Evolutionary conservation across 2,888 invertebrate genomes (phyloP), one percentile per base, ranked within the genome.

Genomic region (Caenorhabditis angaria): DNA sequence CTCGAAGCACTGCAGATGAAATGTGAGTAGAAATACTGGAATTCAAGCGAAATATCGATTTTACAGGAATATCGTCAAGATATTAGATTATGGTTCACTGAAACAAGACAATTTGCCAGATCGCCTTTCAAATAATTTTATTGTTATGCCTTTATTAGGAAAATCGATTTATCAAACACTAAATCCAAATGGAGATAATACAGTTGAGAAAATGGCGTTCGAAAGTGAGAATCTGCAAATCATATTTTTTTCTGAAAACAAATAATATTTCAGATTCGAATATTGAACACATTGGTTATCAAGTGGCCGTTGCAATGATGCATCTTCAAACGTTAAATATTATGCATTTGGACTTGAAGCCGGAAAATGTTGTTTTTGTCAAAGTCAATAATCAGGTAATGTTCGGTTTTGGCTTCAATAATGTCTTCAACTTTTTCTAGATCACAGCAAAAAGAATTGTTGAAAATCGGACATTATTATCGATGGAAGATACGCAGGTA

Each of bases 261-360:
- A 27, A 35, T 6, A 18, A 27, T 55, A 12, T 63, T 68, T 32
- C 55, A 48, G 5, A 14, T 41, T 3, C 0, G 3, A 24, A 54
- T 12, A 68, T 69, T 35, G 22, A 27, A 2, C 1, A 27, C 12
- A 50, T 64, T 18, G 56, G 63, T 3, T 20, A 18, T 10, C 63
- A 64, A 56, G 28, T 64, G 0, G 47, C 48, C 0, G 18, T 22
- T 1, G 69, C 60, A 1, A 47, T 64, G 56, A 10, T 22, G 0
- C 32, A 64, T 24, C 53, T 69, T 20, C 59, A 63, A 2, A 10
- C 5, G 1, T 1, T 64, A 0, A 41, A 48, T 18, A n/a, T 69
- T 0, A 28, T 35, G 4, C 69, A 69, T 35, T 20, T 69, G 32
- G 69, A 69, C 29, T 14, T 69, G 24, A 69, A 69, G n/a, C 69